Conservation (phyloP, 2,888 invertebrate genomes). For the Abrostola triplasia region DNA sequence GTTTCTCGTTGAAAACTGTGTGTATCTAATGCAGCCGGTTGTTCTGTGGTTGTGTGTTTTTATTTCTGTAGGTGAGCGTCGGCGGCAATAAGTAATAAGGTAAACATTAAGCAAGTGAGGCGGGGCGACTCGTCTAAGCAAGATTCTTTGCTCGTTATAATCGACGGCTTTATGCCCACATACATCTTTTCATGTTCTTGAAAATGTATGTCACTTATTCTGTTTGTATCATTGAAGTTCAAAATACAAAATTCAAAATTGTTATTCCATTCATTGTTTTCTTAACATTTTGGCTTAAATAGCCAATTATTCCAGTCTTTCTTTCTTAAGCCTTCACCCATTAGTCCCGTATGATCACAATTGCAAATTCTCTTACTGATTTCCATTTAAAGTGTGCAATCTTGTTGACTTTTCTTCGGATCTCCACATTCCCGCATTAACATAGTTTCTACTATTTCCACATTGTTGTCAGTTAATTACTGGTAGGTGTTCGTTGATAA, state of each 20-base stretch:
- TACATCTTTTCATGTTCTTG: slow-evolving; percentile 42
- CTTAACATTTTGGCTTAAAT: neutral
- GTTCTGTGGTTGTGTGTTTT: slow-evolving; percentile 78
- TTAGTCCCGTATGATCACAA: neutral
- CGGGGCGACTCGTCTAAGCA: slow-evolving; percentile 67
- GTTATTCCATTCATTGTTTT: neutral
- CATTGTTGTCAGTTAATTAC: slow-evolving; percentile 39
- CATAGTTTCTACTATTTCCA: slow-evolving; percentile 21
- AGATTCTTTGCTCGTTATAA: slow-evolving; percentile 60
- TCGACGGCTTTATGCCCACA: slow-evolving; percentile 41
- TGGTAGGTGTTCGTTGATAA: slow-evolving; percentile 51
- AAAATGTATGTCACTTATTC: slow-evolving; percentile 48
- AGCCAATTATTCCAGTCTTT: neutral
- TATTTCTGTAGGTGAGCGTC: slow-evolving; percentile 76
- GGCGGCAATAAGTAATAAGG: slow-evolving; percentile 82
- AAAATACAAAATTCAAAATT: slow-evolving; percentile 11
- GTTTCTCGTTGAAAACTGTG: slow-evolving; percentile 58
- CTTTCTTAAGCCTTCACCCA: neutral
- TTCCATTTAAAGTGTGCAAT: slow-evolving; percentile 1
- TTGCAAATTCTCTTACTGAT: neutral
- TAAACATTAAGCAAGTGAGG: slow-evolving; percentile 82
- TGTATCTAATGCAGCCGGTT: slow-evolving; percentile 63
- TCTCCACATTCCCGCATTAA: slow-evolving; percentile 6
- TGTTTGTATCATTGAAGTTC: slow-evolving; percentile 12
- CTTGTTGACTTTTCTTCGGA: neutral